Percentiles rank a stretch among this genome's conserved stretches.
Conservation (phyloP, 2,888 invertebrate species). For the Busseola fusca region DNA sequence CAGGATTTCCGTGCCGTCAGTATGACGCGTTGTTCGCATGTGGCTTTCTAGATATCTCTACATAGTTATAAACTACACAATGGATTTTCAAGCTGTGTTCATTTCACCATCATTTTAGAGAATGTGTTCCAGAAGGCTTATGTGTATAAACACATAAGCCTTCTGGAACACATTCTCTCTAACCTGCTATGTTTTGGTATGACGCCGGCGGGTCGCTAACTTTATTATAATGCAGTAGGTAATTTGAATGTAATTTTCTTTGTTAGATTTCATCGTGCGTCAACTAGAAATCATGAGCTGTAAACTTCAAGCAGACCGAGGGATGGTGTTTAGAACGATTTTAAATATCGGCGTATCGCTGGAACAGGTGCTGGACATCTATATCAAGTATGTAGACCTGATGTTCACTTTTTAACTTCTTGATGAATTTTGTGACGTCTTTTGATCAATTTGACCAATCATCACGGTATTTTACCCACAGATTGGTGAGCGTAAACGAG, state of each 20-base stretch:
- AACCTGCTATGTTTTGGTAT: not conserved
- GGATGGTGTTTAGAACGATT: constrained; percentile 93
- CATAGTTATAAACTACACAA: no score
- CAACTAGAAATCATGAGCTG: constrained; percentile 94
- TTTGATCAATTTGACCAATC: not conserved
- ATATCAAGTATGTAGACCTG: constrained; percentile 91
- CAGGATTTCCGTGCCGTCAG: no score
- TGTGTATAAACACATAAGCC: not conserved
- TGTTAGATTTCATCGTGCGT: constrained; percentile 92
- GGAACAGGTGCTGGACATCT: constrained; percentile 94
- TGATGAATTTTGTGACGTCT: not conserved
- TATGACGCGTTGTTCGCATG: no score
- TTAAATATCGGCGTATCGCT: constrained; percentile 93
- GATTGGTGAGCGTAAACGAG: constrained; percentile 94
- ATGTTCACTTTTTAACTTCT: not conserved
- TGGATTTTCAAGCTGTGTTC: not conserved
- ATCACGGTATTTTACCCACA: constrained; percentile 63
- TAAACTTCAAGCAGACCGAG: constrained; percentile 91
- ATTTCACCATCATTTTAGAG: not conserved
- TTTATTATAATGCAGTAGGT: not conserved
- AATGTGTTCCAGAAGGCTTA: not conserved
- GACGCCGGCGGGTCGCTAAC: not conserved
- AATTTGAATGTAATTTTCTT: constrained; percentile 2
- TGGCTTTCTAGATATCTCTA: no score
- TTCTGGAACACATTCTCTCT: no score